Base-by-base conservation (phyloP, 1,140 invertebrate genomes). In the Drosophila jambulina region DNA sequence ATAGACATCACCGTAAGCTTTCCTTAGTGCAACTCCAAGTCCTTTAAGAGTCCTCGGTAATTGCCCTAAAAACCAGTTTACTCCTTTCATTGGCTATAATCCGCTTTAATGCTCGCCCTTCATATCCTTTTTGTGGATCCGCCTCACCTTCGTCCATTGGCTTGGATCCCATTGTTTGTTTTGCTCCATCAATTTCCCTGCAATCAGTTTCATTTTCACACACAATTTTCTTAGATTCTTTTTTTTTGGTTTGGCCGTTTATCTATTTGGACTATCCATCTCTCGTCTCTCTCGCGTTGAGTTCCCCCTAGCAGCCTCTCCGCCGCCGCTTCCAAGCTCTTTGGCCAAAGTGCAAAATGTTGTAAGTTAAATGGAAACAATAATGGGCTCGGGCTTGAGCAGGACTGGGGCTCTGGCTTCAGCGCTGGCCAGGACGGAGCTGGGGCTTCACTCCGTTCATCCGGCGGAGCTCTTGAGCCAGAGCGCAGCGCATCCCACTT, bases 321-420 rank as follows among this genome's bases (percentile, higher is more conserved):
- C 63, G 29, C 29, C 34, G 48, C 56, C 74, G 65, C 71, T 75
- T 71, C 64, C 71, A 40, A 77, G 80, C 68, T 79, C 64, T 53
- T 67, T 67, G 70, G 70, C 67, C 85, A 88, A 88, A 88, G 85
- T 88, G 85, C 85, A 88, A 88, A 88, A 81, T 76, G 85, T 74
- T 88, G 85, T 88, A 88, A 88, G 85, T 88, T 88, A 90, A 88
- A 88, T 88, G 85, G 81, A 90, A 90, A 90, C 85, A 90, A 88
- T 88, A 88, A 90, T 88, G 85, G 84, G 85, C 72, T 76, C 59
- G 68, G 60, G 68, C 54, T 54, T 43, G 36, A 34, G 40, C 40
- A 43, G 48, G 38, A 46, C 46, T 59, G 53, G 56, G 29, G 46
- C 48, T 51, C n/a, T 29, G 40, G 79, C 67, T 74, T 48, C 12